Conservation (phyloP, 2,113 vertebrate genomes). For the Pituophis catenifer region DNA sequence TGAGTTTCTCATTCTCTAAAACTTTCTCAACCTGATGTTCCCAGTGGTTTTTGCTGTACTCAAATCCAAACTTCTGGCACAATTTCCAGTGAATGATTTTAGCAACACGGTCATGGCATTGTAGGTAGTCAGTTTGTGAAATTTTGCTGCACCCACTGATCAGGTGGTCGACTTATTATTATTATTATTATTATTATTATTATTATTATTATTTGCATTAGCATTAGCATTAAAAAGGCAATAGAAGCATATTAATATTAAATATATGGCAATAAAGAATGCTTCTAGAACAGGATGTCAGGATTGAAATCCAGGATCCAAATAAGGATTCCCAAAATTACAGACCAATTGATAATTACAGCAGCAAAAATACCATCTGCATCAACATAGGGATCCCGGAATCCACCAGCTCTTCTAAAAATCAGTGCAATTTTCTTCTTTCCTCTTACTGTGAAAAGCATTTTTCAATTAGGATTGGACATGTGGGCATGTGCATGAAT, state of each 20-base stretch:
- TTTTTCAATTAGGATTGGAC: not conserved
- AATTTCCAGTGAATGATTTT: no score
- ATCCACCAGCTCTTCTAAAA: not conserved
- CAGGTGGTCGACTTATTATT: no score
- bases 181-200: no score
- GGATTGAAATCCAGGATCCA: not conserved
- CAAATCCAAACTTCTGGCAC: no score
- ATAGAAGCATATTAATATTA: constrained; percentile 15
- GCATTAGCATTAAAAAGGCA: no score
- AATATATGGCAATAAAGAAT: not conserved
- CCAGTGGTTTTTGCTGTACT: no score
- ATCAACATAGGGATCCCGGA: not conserved
- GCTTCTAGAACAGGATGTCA: not conserved
- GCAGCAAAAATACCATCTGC: not conserved
- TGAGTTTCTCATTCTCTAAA: no score
- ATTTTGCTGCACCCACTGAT: no score
- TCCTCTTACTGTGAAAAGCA: not conserved
- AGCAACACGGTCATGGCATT: no score
- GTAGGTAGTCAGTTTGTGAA: no score
- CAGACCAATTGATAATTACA: not conserved
- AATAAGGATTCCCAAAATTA: not conserved
- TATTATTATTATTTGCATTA: no score
- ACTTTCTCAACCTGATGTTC: no score
- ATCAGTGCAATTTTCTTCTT: not conserved
- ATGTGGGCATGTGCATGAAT: not conserved